Evolutionary conservation across 1,140 invertebrate genomes (phyloP).

Genomic region (Asobara japonica): DNA sequence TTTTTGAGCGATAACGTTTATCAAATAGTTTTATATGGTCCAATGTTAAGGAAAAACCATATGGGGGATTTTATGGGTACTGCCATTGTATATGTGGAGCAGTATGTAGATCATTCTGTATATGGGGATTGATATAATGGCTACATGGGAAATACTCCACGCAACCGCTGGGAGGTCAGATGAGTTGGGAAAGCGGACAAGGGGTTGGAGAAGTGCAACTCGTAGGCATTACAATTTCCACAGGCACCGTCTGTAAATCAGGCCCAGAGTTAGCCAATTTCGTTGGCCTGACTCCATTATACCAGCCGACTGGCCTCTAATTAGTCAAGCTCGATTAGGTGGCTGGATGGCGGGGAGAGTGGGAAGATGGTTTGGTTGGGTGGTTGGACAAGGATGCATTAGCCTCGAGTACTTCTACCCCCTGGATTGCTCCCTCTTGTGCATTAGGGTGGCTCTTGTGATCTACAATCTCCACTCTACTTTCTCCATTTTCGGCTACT

Average conservation of each 20-base stretch:
- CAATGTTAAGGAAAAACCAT: too few species aligned
- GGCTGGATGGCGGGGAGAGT: constrained; percentile 12
- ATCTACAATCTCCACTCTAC: background rate
- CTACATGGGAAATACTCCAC: background rate
- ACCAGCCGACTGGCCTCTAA: constrained; percentile 59
- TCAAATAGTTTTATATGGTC: too few species aligned
- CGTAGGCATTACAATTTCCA: constrained; percentile 41
- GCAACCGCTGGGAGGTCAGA: background rate
- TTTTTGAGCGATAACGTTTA: too few species aligned
- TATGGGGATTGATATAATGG: too few species aligned
- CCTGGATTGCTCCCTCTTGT: background rate
- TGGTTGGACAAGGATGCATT: background rate
- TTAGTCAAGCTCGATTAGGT: constrained; percentile 62
- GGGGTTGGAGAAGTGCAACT: constrained; percentile 27
- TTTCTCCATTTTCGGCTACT: background rate
- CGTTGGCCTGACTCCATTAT: constrained; percentile 53
- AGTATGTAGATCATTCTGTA: too few species aligned
- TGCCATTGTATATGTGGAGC: too few species aligned
- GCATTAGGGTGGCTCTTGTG: background rate
- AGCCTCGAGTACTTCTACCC: background rate
- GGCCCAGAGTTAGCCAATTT: constrained; percentile 55
- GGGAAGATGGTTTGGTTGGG: background rate
- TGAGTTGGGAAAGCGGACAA: background rate
- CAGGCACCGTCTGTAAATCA: constrained; percentile 53
- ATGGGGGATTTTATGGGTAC: too few species aligned